phyloP scores from a whole-genome alignment of 2,113 vertebrate species.

The Hystrix brachyura region DNA sequence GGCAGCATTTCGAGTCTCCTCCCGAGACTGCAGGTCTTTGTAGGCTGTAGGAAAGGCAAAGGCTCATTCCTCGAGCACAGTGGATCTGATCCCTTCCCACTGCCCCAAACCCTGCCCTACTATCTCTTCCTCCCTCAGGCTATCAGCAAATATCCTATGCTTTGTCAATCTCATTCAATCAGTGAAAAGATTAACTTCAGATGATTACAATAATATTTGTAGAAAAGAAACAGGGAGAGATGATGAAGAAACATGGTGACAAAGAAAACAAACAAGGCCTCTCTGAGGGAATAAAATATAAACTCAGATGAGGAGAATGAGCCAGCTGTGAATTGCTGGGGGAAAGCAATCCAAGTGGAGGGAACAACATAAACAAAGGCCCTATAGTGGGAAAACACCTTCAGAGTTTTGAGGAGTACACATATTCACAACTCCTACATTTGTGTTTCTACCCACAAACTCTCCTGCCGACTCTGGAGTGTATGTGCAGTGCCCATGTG shows the following conservation, averaged over 20 bases:
- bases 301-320: background rate
- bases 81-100: background rate
- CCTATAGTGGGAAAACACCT: background rate
- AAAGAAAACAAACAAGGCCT: background rate
- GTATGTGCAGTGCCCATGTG: background rate
- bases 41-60: constrained; percentile 89
- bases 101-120: background rate
- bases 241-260: background rate
- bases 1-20: constrained; percentile 95
- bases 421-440: background rate
- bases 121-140: background rate
- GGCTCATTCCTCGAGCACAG: background rate
- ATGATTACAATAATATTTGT: background rate
- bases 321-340: background rate
- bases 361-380: background rate
- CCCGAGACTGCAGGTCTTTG: constrained; percentile 93
- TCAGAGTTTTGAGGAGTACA: background rate
- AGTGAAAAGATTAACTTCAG: constrained; percentile 8
- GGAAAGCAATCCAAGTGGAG: background rate
- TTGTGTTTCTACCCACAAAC: background rate
- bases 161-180: background rate
- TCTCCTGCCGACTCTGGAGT: background rate
- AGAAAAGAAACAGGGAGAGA: background rate
- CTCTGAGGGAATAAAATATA: background rate
- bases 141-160: background rate